Base-by-base conservation (phyloP, 2,113 vertebrate species). In the Ceyx melanurus region DNA sequence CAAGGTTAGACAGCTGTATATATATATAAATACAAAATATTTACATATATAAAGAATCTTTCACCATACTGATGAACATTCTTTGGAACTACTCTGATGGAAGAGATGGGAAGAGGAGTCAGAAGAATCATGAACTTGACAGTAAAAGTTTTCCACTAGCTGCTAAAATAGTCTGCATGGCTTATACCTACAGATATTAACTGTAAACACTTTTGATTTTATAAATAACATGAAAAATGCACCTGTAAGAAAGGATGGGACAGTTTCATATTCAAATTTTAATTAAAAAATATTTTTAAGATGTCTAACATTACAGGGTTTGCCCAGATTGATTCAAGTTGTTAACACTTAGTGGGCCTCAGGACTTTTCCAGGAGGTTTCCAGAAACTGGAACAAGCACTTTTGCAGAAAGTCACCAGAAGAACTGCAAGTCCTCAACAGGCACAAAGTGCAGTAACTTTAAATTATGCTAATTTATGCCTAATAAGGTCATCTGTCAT, bases 381-480 rank as follows among this genome's bases (percentile, higher is more conserved):
- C 54, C n/a, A 65, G 28, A 57, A 76, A 29, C 31, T 7, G 7
- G 1, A 66, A 31, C 8, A 58, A 58, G 66, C 50, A 19, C 33
- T 60, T 92, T 16, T 67, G 58, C 64, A 86, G 17, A 6, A 26
- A 76, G 57, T 43, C 45, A 76, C 35, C 26, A 51, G 46, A 68
- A 81, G 50, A 28, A 56, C 71, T 2, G 15, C 29, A 15, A 72
- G 16, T 76, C 65, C 81, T 62, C 71, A 64, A 37, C 43, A 58
- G 35, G 40, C 42, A 35, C 23, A 75, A 95, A 35, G 48, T 4
- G 53, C 1, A 64, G 25, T 20, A 74, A 65, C 71, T 82, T 88
- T 71, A 82, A 80, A 70, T 70, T 56, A 93, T 82, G 67, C 25
- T 92, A 82, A 92, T 89, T 79, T 87, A 93, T 85, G 89, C 51